These are phyloP conservation scores for Ophion ventricosus DNA, from an alignment of 2,888 invertebrate species.

Conservation along the genomic window DNA sequence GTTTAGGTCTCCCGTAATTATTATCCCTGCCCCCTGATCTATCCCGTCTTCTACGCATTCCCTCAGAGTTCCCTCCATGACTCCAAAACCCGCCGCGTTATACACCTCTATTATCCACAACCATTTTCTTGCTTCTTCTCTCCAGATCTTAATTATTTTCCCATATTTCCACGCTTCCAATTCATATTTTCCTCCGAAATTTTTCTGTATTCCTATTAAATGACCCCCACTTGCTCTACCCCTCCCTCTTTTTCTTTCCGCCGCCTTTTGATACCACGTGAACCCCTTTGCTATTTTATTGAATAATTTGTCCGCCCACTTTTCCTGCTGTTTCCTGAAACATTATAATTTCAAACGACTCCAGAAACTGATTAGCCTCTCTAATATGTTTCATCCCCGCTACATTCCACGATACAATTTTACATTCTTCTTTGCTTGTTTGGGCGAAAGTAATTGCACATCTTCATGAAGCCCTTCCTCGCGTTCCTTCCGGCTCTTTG, in stretches of 20 bases:
- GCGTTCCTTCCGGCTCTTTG: not conserved
- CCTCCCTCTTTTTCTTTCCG: not conserved
- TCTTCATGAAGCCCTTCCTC: not conserved
- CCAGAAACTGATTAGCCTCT: not conserved
- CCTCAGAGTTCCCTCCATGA: not conserved
- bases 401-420: slow-evolving; percentile 4
- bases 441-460: not conserved
- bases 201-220: slow-evolving; percentile 33
- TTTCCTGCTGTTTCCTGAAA: not conserved
- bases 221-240: not conserved
- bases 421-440: slow-evolving; percentile 3
- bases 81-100: slow-evolving; percentile 29
- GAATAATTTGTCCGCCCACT: not conserved
- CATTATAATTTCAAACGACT: not conserved
- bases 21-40: not conserved
- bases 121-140: not conserved
- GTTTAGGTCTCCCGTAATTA: slow-evolving; percentile 45
- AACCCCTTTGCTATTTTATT: not conserved
- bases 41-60: slow-evolving; percentile 10
- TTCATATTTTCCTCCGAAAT: not conserved
- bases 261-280: not conserved
- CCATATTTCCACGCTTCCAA: slow-evolving; percentile 37
- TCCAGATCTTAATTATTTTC: slow-evolving; percentile 16
- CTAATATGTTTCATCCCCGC: slow-evolving; percentile 5
- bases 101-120: slow-evolving; percentile 39